Evolutionary conservation across 2,113 vertebrate species (phyloP).

Genomic region (Sakesphorus luctuosus): DNA sequence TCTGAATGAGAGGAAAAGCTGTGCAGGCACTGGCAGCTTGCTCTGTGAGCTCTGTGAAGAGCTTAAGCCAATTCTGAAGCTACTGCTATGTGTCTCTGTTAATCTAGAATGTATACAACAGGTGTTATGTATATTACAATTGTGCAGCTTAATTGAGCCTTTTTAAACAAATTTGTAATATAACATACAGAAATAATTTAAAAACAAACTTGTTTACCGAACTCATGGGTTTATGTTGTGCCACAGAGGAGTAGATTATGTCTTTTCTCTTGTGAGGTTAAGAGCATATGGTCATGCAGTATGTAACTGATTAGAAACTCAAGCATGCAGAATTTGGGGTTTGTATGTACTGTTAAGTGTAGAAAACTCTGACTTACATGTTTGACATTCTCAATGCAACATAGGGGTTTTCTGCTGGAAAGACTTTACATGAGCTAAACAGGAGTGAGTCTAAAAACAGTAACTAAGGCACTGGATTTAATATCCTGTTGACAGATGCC

Average conservation of each 20-base stretch:
- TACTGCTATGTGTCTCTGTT: neutral
- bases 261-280: neutral
- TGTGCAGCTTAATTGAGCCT: neutral
- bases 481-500: constrained; percentile 70
- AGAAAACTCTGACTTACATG: accelerated
- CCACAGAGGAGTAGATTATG: neutral
- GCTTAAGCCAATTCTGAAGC: neutral
- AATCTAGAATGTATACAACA: neutral
- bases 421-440: neutral
- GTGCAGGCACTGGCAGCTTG: neutral
- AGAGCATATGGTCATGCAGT: neutral
- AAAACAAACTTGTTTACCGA: neutral
- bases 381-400: neutral
- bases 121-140: accelerated
- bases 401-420: neutral
- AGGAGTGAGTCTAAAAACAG: constrained; percentile 28
- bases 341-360: neutral
- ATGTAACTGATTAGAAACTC: neutral
- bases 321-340: neutral
- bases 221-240: neutral
- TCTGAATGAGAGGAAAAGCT: neutral
- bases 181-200: neutral
- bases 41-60: neutral
- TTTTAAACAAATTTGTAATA: neutral
- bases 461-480: constrained; percentile 36